A percentile compares a stretch with the other conserved stretches of the same genome.
phyloP scores from a whole-genome alignment of 2,113 vertebrate genomes.

The Saccopteryx bilineata region DNA sequence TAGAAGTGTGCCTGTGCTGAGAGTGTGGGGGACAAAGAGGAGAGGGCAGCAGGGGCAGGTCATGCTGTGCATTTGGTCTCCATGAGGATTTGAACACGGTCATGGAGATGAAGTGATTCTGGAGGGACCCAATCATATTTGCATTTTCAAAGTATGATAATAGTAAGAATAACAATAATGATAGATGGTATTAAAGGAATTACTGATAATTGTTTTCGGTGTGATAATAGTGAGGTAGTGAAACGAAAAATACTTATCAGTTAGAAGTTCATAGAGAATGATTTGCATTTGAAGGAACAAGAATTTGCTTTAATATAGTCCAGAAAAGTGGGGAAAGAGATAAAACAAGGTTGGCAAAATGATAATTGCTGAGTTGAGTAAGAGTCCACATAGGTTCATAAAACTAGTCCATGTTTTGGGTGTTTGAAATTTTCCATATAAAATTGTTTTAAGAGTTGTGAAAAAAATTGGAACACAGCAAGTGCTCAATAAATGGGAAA shows the following conservation, averaged over 20 bases:
- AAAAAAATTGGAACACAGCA: neutral
- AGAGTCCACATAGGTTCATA: neutral
- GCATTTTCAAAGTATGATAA: neutral
- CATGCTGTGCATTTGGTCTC: neutral
- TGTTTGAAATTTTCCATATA: slow-evolving; percentile 37
- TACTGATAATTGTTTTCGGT: neutral
- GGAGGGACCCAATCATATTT: neutral
- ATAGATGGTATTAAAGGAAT: neutral
- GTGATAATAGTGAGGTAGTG: neutral
- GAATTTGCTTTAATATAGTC: neutral
- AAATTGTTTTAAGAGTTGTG: slow-evolving; percentile 30
- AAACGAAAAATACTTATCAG: neutral
- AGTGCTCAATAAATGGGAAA: neutral
- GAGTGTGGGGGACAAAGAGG: neutral
- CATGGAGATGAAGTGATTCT: neutral
- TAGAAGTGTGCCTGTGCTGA: neutral
- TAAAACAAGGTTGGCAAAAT: neutral
- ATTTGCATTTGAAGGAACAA: neutral
- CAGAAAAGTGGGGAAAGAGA: neutral
- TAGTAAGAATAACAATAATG: neutral
- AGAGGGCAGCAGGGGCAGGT: neutral
- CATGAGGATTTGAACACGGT: rapidly evolving
- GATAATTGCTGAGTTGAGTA: neutral
- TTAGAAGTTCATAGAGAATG: neutral
- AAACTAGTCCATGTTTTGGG: neutral